Evolutionary conservation across 2,113 vertebrate species (phyloP), one percentile per base, ranked within the genome.

Genomic region (Tonatia bakeri): DNA sequence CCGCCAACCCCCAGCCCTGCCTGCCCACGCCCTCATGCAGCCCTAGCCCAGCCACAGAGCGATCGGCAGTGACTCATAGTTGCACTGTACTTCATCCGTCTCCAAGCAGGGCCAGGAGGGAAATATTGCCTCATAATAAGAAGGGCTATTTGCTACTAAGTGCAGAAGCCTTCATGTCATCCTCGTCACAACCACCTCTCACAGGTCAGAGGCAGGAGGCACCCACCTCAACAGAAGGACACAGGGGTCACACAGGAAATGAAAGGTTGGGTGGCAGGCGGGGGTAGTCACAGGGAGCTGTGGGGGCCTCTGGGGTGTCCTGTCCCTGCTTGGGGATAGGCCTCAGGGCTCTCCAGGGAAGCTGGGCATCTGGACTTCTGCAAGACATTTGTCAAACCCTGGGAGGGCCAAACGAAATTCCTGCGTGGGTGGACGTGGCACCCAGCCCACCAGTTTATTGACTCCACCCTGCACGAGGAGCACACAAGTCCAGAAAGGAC

Each of bases 391-490:
- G 38, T 90, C 69, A 70, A 90, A 76, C n/a, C 19, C 75, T 8
- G 24, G 73, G 80, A 67, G 84, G 87, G 70, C 90, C 94, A 94
- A 97, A 90, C 87, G 76, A 96, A 95, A 95, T 65, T 72, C 88
- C 38, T 47, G 65, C 73, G 87, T 36, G 84, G 64, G 88, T 56
- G 76, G 86, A 85, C 11, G 0, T 70, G 86, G 86, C 85, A 11
- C n/a, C 2, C 5, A 11, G 96, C 92, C 90, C 40, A 0, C 47
- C 6, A 1, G 43, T 38, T n/a, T 56, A n/a, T 33, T 90, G 67
- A 47, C 80, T 67, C 92, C 52, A 0, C 95, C 83, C 83, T 33
- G 38, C 20, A 36, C 4, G 1, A 33, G 1, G 13, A 61, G 43
- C 45, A 70, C 67, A 6, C 38, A 17, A 22, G 31, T 28, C 82